These are phyloP conservation scores for Catagonus wagneri DNA, from an alignment of 2,113 vertebrate genomes.

Conservation along the genomic window DNA sequence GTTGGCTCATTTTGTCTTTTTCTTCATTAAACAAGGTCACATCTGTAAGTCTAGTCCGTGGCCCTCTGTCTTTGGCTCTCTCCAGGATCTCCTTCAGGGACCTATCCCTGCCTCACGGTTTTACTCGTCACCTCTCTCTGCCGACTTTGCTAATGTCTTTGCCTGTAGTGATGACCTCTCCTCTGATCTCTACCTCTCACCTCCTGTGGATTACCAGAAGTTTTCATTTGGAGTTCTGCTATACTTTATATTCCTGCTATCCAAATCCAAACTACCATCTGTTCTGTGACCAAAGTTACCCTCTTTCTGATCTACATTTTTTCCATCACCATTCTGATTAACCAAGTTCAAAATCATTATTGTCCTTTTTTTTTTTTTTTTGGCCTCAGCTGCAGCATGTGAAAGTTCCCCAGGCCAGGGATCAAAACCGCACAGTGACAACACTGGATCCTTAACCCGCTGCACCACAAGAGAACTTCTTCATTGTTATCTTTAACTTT, in stretches of 20 bases:
- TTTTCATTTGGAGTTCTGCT: not conserved
- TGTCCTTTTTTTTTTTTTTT: not conserved
- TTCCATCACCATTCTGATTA: not conserved
- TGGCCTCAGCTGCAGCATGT: too few species aligned
- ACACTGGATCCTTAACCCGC: too few species aligned
- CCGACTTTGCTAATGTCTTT: not conserved
- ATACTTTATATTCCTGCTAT: not conserved
- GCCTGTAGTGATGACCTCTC: not conserved
- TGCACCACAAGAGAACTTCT: not conserved
- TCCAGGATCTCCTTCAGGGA: not conserved
- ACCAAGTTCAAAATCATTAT: not conserved
- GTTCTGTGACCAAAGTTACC: not conserved
- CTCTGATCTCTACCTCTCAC: not conserved
- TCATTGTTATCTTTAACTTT: not conserved
- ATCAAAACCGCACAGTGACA: too few species aligned
- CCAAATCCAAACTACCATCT: not conserved
- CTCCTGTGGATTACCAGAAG: not conserved
- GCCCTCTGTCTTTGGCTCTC: not conserved
- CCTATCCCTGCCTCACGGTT: not conserved
- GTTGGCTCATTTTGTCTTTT: not conserved
- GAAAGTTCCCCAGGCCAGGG: too few species aligned
- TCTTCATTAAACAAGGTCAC: not conserved
- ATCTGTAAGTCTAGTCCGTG: not conserved
- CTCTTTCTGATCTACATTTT: not conserved
- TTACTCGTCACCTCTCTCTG: not conserved